Base-by-base conservation (phyloP, 1,140 invertebrate genomes). In the Diuraphis noxia region DNA sequence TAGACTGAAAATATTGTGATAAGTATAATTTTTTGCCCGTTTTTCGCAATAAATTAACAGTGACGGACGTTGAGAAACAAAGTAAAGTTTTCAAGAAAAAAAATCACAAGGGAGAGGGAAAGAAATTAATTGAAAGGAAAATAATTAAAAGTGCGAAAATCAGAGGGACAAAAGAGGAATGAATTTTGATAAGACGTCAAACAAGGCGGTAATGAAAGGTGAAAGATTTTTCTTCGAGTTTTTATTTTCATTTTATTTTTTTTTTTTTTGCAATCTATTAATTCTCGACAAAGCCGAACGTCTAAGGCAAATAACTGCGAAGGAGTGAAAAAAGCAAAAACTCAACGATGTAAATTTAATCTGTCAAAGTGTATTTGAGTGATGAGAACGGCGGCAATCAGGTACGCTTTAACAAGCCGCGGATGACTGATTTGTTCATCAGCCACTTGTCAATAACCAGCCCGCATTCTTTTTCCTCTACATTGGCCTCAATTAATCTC, bases 101-200 rank as follows among this genome's bases (percentile, higher is more conserved):
- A 77, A 77, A 63, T 40, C 77, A 23, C n/a, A 36, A 77, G 88
- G n/a, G 17, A 90, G 88, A 38, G 77, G 89, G 77, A 91, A 91
- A 91, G 43, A 82, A 91, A 91, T 91, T 91, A 91, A 91, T 91
- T 91, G 89, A 91, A 91, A 91, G 89, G 89, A 91, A 91, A 91
- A 91, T 91, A 91, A 91, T 91, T 91, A 91, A 91, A 91, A 91
- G 89, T 81, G 77, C 89, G 25, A 91, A 91, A 91, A 91, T 91
- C 89, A 91, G 89, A 91, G 89, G 89, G 89, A 91, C 89, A 91
- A 82, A 91, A 82, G 89, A 82, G 77, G 89, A 91, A 91, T 91
- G 89, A 91, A 91, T 91, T 91, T 91, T 91, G 89, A 91, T 91
- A 77, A 82, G 89, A 91, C 89, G 89, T 91, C 89, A 91, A 91